phyloP scores from a whole-genome alignment of 1,140 invertebrate species.

The Adelges cooleyi region DNA sequence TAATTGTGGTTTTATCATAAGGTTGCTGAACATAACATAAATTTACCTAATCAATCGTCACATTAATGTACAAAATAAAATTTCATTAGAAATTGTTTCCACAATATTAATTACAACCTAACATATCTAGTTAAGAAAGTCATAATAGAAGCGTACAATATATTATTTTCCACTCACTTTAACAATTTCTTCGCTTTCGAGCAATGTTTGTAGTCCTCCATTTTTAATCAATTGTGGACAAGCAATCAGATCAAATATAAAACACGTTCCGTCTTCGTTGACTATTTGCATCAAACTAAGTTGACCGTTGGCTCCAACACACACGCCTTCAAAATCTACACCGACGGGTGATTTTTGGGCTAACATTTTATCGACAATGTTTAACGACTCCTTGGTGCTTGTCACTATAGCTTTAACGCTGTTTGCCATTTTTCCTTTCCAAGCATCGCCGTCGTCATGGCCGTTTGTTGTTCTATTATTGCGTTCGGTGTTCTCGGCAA shows the following conservation, averaged over 20 bases:
- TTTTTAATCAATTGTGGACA: constrained; percentile 66
- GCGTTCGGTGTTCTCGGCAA: constrained; percentile 74
- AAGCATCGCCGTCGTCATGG: constrained; percentile 48
- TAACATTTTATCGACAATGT: constrained; percentile 66
- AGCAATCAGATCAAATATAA: constrained; percentile 80
- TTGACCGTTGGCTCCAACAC: constrained; percentile 69
- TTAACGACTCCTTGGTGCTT: constrained; percentile 54
- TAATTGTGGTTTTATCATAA: no score
- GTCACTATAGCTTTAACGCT: constrained; percentile 65
- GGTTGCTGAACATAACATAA: no score
- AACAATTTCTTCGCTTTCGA: constrained; percentile 68
- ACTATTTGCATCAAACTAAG: constrained; percentile 79
- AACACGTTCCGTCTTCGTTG: constrained; percentile 61
- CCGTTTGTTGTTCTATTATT: constrained; percentile 33
- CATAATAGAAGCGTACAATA: not conserved
- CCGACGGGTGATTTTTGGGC: constrained; percentile 46
- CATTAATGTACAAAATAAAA: no score
- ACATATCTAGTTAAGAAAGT: no score
- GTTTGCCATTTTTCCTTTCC: constrained; percentile 68
- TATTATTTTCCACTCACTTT: constrained; percentile 51
- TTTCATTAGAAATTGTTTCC: no score
- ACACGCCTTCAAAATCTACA: constrained; percentile 84
- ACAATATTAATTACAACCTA: no score
- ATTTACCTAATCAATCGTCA: no score
- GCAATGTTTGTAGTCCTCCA: constrained; percentile 62